Conservation (phyloP, 2,888 invertebrate genomes). For the Terebella lapidaria region DNA sequence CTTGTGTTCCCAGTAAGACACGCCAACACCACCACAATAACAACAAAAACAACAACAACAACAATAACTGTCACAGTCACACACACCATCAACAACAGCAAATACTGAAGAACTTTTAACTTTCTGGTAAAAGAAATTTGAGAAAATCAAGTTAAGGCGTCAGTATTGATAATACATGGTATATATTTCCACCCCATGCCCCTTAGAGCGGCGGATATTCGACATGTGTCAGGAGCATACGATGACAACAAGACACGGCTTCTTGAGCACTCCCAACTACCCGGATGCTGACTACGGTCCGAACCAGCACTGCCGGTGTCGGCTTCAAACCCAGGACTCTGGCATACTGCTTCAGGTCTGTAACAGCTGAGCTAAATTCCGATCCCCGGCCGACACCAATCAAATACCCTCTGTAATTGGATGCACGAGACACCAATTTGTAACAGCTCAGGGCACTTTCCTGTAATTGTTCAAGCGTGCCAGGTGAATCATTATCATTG, state of each 20-base stretch:
- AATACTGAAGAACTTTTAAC: background rate
- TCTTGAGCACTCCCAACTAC: slow-evolving; percentile 15
- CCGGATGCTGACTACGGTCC: slow-evolving; percentile 15
- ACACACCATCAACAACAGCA: background rate
- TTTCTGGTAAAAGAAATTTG: background rate
- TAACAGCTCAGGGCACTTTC: no score
- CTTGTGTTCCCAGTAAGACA: slow-evolving; percentile 20
- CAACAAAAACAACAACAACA: no score
- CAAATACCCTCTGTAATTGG: no score
- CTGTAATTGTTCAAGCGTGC: no score
- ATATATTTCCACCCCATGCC: no score
- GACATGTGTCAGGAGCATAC: slow-evolving; percentile 10
- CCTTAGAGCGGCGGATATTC: slow-evolving; percentile 1
- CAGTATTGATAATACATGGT: no score
- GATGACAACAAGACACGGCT: slow-evolving; percentile 9
- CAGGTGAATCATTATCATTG: no score
- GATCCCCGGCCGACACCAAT: no score
- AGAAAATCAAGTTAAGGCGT: no score
- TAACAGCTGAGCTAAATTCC: no score
- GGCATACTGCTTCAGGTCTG: slow-evolving; percentile 10
- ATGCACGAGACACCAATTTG: no score
- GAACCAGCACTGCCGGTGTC: slow-evolving; percentile 13
- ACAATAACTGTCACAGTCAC: background rate
- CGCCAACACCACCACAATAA: background rate
- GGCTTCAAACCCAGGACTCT: slow-evolving; percentile 13